A percentile compares a stretch with the other conserved stretches of the same genome.
Conservation (phyloP, 2,797 vertebrate genomes). For the Numenius phaeopus region DNA sequence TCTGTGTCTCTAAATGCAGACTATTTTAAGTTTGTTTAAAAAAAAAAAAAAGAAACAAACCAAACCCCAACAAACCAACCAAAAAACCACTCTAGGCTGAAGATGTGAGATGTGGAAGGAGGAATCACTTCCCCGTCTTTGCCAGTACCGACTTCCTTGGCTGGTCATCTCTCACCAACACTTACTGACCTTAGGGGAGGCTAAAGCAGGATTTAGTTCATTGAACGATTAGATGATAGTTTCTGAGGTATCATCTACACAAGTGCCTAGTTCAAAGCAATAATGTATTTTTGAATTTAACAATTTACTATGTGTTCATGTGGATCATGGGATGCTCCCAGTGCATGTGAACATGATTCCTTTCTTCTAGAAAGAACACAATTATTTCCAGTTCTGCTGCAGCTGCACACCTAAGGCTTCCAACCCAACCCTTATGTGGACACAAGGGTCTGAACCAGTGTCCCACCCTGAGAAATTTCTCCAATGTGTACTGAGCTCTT, state of each 20-base stretch:
- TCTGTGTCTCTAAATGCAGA: not conserved
- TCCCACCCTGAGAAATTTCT: not conserved
- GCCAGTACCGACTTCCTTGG: not conserved
- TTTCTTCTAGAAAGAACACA: not conserved
- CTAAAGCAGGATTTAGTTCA: not conserved
- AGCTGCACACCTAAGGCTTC: not conserved
- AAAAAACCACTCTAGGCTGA: not conserved
- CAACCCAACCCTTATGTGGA: not conserved
- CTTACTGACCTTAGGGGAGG: not conserved
- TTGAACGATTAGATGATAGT: not conserved
- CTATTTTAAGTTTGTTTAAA: not conserved
- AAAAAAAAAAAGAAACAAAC: not conserved
- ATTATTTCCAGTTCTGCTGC: not conserved
- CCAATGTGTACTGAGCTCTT: not conserved
- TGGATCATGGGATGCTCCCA: not conserved
- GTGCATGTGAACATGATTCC: not conserved
- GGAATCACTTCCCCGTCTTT: fast-evolving
- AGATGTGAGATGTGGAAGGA: not conserved
- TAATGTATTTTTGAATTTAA: not conserved
- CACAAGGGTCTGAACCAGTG: not conserved
- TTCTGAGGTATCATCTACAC: not conserved
- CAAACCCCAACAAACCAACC: not conserved
- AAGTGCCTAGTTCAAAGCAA: not conserved
- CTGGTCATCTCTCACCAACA: not conserved
- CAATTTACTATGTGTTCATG: not conserved